Base-by-base conservation (phyloP, 2,113 vertebrate genomes). In the Aegotheles bennettii region DNA sequence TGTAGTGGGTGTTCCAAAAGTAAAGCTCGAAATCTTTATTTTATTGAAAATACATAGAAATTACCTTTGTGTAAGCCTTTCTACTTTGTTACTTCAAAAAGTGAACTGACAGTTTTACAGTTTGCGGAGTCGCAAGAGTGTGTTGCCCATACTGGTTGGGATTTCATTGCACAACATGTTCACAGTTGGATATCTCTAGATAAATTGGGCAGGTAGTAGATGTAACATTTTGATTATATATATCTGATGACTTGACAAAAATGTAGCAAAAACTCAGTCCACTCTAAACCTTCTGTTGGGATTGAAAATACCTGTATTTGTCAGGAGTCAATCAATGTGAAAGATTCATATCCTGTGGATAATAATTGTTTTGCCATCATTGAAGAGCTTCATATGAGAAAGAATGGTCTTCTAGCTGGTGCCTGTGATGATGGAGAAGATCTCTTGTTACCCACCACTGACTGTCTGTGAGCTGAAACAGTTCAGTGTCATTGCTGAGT, bases 121-220 rank as follows among this genome's bases (percentile, higher is more conserved):
- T 16, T 36, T 57, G 16, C 8, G 7, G 63, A 61, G 15, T 5
- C 68, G 14, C 59, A 48, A 59, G 87, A n/a, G 8, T 69, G 7
- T 76, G 18, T 61, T 90, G 19, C 63, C 21, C 3, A 1, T 60
- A 18, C 17, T 47, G 43, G 0, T 3, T 79, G 43, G 53, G 38
- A 85, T 93, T 87, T 60, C 0, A 0, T 45, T 40, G 43, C 3
- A 3, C 20, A 21, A 42, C 0, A 0, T 21, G 23, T 21, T 82
- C 25, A 16, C 0, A 1, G 28, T 45, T 69, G 38, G 18, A 65
- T 42, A 57, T 19, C 56, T 28, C 33, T 57, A 35, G 14, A 21
- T 79, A 45, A 76, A 79, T 42, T 36, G 28, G 25, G 9, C 29
- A 36, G 11, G 11, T 17, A 23, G 21, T n/a, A 60, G 13, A 21